Conservation (phyloP, 1,140 invertebrate genomes). For the Mesaphorura yosii region DNA sequence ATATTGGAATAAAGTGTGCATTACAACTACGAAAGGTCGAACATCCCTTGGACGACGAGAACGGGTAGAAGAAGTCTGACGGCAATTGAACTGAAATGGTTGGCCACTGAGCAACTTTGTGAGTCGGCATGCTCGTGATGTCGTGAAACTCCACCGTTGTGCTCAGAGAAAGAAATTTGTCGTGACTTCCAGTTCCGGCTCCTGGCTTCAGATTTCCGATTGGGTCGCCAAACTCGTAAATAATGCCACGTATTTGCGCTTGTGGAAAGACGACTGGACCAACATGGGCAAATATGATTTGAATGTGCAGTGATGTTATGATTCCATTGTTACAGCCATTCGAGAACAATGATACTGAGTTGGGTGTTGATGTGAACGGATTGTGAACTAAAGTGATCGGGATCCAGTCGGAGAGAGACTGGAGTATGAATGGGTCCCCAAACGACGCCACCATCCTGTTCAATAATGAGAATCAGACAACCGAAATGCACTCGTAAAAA, state of each 20-base stretch:
- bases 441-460: constrained; percentile 44
- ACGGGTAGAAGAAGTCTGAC: constrained; percentile 60
- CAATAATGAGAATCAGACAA: too few species aligned
- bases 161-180: constrained; percentile 11
- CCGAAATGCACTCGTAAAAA: not conserved
- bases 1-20: too few species aligned
- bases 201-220: constrained; percentile 35
- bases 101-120: constrained; percentile 46
- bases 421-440: constrained; percentile 45
- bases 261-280: constrained; percentile 34
- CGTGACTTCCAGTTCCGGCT: constrained; percentile 14
- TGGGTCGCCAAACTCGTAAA: constrained; percentile 33
- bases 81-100: constrained; percentile 50
- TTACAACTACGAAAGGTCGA: too few species aligned
- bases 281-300: constrained; percentile 40
- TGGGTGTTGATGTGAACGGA: not conserved
- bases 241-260: constrained; percentile 42
- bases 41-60: constrained; percentile 36
- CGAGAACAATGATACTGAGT: not conserved
- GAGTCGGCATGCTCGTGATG: constrained; percentile 41
- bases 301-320: constrained; percentile 40
- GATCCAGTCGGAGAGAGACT: constrained; percentile 43
- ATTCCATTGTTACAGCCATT: constrained; percentile 27
- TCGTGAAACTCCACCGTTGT: constrained; percentile 50
- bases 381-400: constrained; percentile 32